Base-by-base conservation (phyloP, 2,797 vertebrate genomes). In the Hydrolagus colliei region DNA sequence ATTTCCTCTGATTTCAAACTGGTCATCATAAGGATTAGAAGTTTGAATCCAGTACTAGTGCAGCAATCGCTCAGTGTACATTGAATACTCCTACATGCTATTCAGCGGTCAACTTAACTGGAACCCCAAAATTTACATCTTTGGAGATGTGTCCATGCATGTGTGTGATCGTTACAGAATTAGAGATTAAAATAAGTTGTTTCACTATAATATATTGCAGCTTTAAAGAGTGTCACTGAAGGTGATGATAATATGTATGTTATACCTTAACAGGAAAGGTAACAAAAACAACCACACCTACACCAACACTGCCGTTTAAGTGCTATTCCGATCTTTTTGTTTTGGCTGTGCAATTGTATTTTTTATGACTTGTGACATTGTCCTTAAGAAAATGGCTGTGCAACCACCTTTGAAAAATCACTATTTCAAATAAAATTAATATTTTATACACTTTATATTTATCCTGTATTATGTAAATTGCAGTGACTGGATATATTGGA, bases 141-240 rank as follows among this genome's bases (percentile, higher is more conserved):
- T 52, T 6, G 6, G 41, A 52, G 41, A 52, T 52, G 2, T 52
- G 2, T 52, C 41, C 41, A 52, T 52, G 41, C 41, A 52, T 52
- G 6, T 52, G 41, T 52, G 41, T 52, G 41, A 52, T 52, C 6
- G 41, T 52, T 52, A 52, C 41, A 52, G 41, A 52, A 52, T 52
- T 52, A 52, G 41, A 52, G 41, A 52, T 52, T 52, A 82, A 63
- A 82, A 32, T 8, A 8, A 22, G 67, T 63, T 20, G 65, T n/a
- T 84, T 84, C 71, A 71, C 79, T 84, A 84, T 84, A 84, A 71
- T 84, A 84, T 84, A 84, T 84, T 71, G 79, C 79, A 84, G 65
- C 32, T 84, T 84, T 84, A 20, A 84, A 68, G 20, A 12, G 65
- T 71, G 12, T 84, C 65, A 9, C 5, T 52, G 32, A 84, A 84